A percentile compares a stretch with the other conserved stretches of the same genome.
Conservation (phyloP, 1,140 invertebrate genomes). For the Drosophila tropicalis region DNA sequence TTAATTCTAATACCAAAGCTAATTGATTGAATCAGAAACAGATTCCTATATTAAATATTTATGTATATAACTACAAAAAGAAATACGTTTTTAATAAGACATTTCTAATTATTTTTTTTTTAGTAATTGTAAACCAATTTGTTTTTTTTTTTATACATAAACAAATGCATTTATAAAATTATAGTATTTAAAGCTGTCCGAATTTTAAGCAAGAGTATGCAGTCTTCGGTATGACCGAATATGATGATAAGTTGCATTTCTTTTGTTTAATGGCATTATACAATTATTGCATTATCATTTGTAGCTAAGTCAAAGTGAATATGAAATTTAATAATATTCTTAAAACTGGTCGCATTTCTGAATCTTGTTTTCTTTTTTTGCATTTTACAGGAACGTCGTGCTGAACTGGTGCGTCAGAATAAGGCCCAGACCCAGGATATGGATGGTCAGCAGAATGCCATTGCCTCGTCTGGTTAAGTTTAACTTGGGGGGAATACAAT, state of each 20-base stretch:
- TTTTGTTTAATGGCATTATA: background rate
- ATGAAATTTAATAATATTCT: background rate
- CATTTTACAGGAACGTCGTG: slow-evolving; percentile 90
- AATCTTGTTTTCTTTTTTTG: background rate
- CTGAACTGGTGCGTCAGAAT: slow-evolving; percentile 93
- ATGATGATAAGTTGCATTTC: background rate
- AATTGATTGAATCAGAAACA: too few species aligned
- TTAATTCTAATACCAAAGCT: too few species aligned
- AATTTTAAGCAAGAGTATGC: background rate
- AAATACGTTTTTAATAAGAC: too few species aligned
- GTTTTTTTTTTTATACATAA: too few species aligned
- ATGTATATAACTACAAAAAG: too few species aligned
- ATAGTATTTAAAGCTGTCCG: too few species aligned
- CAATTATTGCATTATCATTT: slow-evolving; percentile 47
- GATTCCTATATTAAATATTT: too few species aligned
- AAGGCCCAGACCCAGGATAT: slow-evolving; percentile 85
- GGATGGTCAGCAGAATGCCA: slow-evolving; percentile 68
- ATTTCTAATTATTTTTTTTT: too few species aligned
- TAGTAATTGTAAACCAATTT: too few species aligned
- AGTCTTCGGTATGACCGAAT: background rate
- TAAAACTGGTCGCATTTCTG: background rate
- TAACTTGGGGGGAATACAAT: slow-evolving; percentile 28
- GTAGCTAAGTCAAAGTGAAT: slow-evolving; percentile 12
- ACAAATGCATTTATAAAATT: background rate
- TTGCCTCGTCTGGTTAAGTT: slow-evolving; percentile 77